Base-by-base conservation (phyloP, 2,113 vertebrate genomes). In the Trochalopteron elliotii region DNA sequence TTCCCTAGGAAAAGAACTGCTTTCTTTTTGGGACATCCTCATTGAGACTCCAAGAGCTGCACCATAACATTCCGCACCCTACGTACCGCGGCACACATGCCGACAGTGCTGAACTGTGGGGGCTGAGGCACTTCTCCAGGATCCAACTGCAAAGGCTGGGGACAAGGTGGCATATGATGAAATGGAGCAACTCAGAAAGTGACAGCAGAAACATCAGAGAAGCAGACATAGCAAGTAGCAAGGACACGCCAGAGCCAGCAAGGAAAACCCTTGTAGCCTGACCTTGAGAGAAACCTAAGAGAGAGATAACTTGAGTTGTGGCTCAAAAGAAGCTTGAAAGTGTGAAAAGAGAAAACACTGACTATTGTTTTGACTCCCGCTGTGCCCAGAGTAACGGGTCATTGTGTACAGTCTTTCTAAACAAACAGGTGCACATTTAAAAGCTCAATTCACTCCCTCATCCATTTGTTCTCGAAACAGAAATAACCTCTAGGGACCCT, bases 191-290 rank as follows among this genome's bases (percentile, higher is more conserved):
- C 59, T 88, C 79, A 56, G 76, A 83, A 96, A 75, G 88, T 77
- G 88, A 68, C 87, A 96, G 93, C 76, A 94, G 96, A 94, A 96
- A 93, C 90, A 90, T 71, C 37, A 59, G 80, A 92, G 85, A 52
- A 92, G 69, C 64, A 95, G 92, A 80, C 68, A 88, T 64, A 78
- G 44, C 40, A 90, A 92, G 69, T 30, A 84, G 40, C 77, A 87
- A 87, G 90, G 80, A 87, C 59, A 49, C 0, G 8, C 57, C 74
- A 68, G 69, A 89, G 49, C n/a, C 44, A 82, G 68, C 1, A 18
- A 94, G 72, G 65, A 88, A 89, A 87, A 40, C 64, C 64, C 76
- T 84, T 60, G 37, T 76, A 94, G 60, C 60, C 52, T 89, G 88
- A 94, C 86, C 93, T 76, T 49, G 77, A 94, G 55, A 92, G 78